Conservation (phyloP, 1,140 invertebrate species). For the Drosophila rufa region DNA sequence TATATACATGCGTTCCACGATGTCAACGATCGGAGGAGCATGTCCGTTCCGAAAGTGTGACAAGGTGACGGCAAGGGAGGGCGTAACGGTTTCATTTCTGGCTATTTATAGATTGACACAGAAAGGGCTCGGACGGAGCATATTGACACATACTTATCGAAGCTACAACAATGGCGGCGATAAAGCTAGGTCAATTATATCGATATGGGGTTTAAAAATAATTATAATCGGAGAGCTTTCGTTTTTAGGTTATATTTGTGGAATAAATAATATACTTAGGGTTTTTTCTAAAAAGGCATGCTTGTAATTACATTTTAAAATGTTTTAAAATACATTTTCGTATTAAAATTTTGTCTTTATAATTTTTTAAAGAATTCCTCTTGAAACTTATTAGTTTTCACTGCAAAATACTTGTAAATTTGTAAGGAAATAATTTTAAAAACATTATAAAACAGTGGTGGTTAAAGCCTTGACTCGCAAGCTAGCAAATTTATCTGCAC, state of each 20-base stretch:
- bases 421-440: not conserved
- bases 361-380: not conserved
- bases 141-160: not conserved
- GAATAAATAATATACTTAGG: too few relatives aligned
- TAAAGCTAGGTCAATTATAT: not conserved
- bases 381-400: not conserved
- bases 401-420: not conserved
- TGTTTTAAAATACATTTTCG: not conserved
- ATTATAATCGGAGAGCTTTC: not conserved
- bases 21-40: slow-evolving; percentile 13
- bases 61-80: slow-evolving; percentile 13
- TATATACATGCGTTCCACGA: not conserved
- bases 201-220: not conserved
- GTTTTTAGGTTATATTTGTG: too few relatives aligned
- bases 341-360: rapidly evolving
- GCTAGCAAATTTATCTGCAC: too few relatives aligned
- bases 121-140: not conserved
- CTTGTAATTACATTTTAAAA: too few relatives aligned
- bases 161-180: not conserved
- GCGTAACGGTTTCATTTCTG: slow-evolving; percentile 1
- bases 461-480: too few relatives aligned
- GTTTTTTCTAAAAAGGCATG: too few relatives aligned
- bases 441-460: too few relatives aligned
- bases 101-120: slow-evolving; percentile 25
- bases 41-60: slow-evolving; percentile 16